Evolutionary conservation across 2,888 invertebrate species (phyloP), one percentile per base, ranked within the genome.

Genomic region (Linyphia triangularis): DNA sequence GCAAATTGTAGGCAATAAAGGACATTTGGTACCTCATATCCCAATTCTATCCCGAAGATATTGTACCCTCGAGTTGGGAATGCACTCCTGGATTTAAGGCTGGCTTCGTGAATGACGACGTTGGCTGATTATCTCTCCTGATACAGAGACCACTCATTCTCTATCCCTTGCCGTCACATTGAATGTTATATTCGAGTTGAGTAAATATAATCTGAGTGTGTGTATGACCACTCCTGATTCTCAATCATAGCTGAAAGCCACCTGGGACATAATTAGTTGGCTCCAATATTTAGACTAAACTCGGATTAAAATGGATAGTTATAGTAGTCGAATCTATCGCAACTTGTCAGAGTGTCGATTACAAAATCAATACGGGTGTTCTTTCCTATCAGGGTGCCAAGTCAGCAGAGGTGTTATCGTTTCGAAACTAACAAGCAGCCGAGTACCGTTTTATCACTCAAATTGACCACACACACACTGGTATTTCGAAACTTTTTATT

Each of bases 261-360:
- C 70, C 51, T 72, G 40, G 43, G 28, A 73, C 61, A 61, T 83
- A 83, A 83, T 73, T 83, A 83, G 51, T 83, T 73, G 72, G 22
- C 30, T 83, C 40, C 65, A 65, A 83, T 83, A 83, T 83, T 83
- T 83, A 83, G 43, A 61, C 65, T 59, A 28, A 59, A 22, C 73
- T 59, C 59, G 13, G 57, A 65, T 81, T 57, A 70, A 70, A 81
- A 81, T 81, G 67, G 59, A 30, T 75, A n/a, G n/a, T n/a, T n/a
- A n/a, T n/a, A n/a, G n/a, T n/a, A n/a, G n/a, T n/a, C n/a, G n/a
- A n/a, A n/a, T n/a, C n/a, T n/a, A n/a, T n/a, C n/a, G n/a, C n/a
- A n/a, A n/a, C n/a, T n/a, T n/a, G n/a, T n/a, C n/a, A n/a, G n/a
- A n/a, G n/a, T n/a, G n/a, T n/a, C n/a, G n/a, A n/a, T n/a, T n/a